These are phyloP conservation scores for Coptodon rendalli DNA, from an alignment of 2,113 vertebrate genomes.

Conservation along the genomic window DNA sequence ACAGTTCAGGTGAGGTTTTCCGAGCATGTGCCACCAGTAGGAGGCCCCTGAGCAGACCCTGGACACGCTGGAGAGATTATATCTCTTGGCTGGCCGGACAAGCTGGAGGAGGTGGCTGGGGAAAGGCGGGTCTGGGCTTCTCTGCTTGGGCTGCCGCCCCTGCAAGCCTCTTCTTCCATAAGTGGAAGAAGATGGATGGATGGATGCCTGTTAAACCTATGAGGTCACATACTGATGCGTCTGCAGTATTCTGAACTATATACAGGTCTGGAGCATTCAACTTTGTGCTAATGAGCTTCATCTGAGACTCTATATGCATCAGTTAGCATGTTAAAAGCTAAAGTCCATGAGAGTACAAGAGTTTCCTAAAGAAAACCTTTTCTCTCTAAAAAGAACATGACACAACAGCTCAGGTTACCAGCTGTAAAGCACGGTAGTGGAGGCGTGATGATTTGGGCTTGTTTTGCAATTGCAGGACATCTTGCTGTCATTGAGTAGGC, in stretches of 20 bases:
- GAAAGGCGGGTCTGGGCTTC: background rate
- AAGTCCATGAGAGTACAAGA: background rate
- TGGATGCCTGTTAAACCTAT: background rate
- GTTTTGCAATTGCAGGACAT: background rate
- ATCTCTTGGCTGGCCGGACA: rapidly evolving
- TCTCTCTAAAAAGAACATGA: background rate
- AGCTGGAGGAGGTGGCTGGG: background rate
- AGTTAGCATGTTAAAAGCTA: background rate
- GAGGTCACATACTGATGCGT: background rate
- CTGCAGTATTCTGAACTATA: background rate
- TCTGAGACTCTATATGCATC: background rate
- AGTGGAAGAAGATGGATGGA: background rate
- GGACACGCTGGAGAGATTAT: background rate
- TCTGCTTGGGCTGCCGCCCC: background rate
- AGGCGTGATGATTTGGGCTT: background rate
- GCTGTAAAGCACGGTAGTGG: background rate
- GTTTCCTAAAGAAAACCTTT: background rate
- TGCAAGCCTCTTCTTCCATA: background rate
- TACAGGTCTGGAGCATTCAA: background rate
- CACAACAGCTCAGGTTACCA: background rate
- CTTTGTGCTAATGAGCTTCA: background rate
- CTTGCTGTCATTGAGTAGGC: background rate
- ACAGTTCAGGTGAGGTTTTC: background rate
- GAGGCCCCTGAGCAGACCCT: background rate
- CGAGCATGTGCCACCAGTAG: background rate